Evolutionary conservation across 2,797 vertebrate species (phyloP).

Genomic region (Enteromius afrohamiltoni): DNA sequence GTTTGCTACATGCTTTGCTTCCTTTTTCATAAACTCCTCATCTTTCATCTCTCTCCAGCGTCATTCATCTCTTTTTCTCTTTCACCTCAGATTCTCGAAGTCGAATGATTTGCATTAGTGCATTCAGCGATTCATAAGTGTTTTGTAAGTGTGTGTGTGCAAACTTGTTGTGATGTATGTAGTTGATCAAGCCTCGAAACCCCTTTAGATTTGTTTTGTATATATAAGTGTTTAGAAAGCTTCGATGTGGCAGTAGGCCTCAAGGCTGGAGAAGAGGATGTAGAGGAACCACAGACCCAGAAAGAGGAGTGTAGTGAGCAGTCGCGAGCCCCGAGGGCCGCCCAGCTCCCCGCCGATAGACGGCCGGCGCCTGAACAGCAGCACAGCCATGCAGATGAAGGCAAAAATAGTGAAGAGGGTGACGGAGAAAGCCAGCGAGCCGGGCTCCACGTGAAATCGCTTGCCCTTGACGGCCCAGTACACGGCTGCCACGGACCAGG

Average conservation of each 20-base stretch:
- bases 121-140: not conserved
- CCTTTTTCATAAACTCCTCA: not conserved
- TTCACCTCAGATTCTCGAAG: not conserved
- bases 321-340: constrained; percentile 78
- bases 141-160: constrained; percentile 11
- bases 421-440: constrained; percentile 92
- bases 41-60: not conserved
- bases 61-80: not conserved
- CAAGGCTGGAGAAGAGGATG: constrained; percentile 90
- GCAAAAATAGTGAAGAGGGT: constrained; percentile 95
- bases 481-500: constrained; percentile 90
- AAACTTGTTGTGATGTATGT: constrained; percentile 7
- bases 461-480: constrained; percentile 86
- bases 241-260: constrained; percentile 92
- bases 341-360: constrained; percentile 91
- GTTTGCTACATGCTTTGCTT: constrained; percentile 22
- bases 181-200: not conserved
- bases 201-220: not conserved
- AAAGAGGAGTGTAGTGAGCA: constrained; percentile 83
- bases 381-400: constrained; percentile 83
- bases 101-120: constrained; percentile 8
- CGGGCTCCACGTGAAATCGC: constrained; percentile 84
- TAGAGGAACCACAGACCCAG: constrained; percentile 92
- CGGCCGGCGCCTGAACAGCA: constrained; percentile 86
- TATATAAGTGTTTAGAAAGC: constrained; percentile 81